Conservation (phyloP, 2,113 vertebrate species). For the Caracal caracal region DNA sequence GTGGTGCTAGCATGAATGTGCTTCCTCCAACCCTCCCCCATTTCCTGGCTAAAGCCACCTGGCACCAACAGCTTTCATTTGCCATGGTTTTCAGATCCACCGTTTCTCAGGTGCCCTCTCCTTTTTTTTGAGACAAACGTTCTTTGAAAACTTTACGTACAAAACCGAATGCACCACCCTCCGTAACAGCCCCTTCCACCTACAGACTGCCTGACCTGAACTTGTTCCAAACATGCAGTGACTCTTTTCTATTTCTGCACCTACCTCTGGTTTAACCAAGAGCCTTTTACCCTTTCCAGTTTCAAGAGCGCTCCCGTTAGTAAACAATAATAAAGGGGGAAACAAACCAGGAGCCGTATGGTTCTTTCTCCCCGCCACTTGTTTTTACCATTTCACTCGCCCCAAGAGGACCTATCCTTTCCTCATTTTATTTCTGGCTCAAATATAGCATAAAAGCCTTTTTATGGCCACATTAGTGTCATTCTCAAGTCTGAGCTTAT, state of each 20-base stretch:
- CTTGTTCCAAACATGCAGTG: constrained; percentile 40
- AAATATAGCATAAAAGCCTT: neutral
- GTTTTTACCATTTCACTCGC: neutral
- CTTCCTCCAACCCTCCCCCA: neutral
- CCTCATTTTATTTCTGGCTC: constrained; percentile 43
- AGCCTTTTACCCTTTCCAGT: neutral
- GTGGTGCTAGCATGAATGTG: neutral
- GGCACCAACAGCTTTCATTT: neutral
- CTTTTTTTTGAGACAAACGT: neutral
- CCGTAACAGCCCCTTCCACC: constrained; percentile 44
- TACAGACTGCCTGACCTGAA: constrained; percentile 44
- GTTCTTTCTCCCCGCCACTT: neutral
- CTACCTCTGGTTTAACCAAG: constrained; percentile 2
- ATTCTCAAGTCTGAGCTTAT: neutral
- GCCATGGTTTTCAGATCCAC: neutral
- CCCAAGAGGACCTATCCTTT: neutral
- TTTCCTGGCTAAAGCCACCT: neutral
- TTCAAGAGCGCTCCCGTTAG: neutral
- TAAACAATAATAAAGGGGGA: neutral
- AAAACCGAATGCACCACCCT: neutral
- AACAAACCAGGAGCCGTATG: neutral
- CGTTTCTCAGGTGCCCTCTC: neutral
- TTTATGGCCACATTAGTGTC: neutral
- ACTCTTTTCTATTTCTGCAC: neutral
- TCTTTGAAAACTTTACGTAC: constrained; percentile 41